phyloP scores from a whole-genome alignment of 23 tunicate genomes.

The Clavelina lepadiformis region DNA sequence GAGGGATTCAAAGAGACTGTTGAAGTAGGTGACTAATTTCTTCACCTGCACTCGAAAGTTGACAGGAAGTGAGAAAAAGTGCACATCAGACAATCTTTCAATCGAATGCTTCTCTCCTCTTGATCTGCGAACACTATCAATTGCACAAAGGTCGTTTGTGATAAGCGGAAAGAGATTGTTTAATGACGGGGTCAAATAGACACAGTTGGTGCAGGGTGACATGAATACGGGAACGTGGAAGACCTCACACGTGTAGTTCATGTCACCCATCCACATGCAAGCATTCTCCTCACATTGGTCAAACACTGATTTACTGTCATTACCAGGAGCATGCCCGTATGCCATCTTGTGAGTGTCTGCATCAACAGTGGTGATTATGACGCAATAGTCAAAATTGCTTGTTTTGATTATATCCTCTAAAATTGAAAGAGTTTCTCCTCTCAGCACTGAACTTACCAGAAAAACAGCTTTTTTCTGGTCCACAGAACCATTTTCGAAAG shows the following conservation, averaged over 20 bases:
- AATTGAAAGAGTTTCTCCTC: conserved; percentile 23
- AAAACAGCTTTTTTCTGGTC: conserved; percentile 56
- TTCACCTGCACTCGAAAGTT: conserved; percentile 28
- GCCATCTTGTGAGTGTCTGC: conserved; percentile 22
- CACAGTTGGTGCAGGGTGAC: conserved; percentile 12
- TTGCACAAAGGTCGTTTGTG: conserved; percentile 22
- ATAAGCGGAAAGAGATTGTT: conserved; percentile 35
- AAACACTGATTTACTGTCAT: background rate
- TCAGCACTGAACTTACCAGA: conserved; percentile 22
- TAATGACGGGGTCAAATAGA: conserved; percentile 38
- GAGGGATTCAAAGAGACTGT: conserved; percentile 28
- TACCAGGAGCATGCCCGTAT: background rate
- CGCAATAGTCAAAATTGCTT: conserved; percentile 46
- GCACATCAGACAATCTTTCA: conserved; percentile 34
- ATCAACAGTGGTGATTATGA: conserved; percentile 35
- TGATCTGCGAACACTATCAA: conserved; percentile 23
- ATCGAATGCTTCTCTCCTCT: conserved; percentile 34
- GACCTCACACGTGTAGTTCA: conserved; percentile 31
- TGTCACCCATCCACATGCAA: conserved; percentile 42
- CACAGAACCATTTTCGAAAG: conserved; percentile 51
- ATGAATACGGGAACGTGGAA: conserved; percentile 51
- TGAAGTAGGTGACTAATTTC: conserved; percentile 23
- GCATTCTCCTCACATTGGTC: conserved; percentile 22
- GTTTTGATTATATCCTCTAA: conserved; percentile 42
- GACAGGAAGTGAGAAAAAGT: conserved; percentile 50